phyloP scores from a whole-genome alignment of 2,797 vertebrate genomes.

The Nyctalus aviator region DNA sequence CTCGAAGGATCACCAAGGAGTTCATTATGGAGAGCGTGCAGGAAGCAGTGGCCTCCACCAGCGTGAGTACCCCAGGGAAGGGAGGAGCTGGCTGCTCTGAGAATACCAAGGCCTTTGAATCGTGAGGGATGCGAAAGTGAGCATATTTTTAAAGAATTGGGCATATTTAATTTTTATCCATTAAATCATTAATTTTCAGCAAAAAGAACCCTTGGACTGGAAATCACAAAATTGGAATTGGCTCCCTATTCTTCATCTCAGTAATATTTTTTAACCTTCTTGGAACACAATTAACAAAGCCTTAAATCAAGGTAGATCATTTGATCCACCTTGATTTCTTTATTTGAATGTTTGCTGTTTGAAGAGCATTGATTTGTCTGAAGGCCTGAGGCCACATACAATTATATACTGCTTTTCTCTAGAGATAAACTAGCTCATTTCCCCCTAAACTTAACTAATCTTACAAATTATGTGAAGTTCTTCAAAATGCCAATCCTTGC shows the following conservation, averaged over 20 bases:
- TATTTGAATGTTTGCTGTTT: slow-evolving; percentile 18
- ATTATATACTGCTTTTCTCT: slow-evolving; percentile 22
- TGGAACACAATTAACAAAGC: background rate
- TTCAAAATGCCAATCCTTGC: background rate
- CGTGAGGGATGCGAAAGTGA: background rate
- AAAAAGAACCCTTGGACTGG: background rate
- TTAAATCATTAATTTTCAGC: slow-evolving; percentile 16
- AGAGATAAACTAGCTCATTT: background rate
- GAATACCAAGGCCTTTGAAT: background rate
- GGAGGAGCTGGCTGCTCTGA: background rate
- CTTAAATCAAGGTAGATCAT: slow-evolving; percentile 16
- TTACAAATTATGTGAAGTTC: background rate
- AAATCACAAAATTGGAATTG: slow-evolving; percentile 26
- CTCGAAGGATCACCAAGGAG: slow-evolving; percentile 91
- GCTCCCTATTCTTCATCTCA: background rate
- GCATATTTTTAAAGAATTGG: slow-evolving; percentile 23
- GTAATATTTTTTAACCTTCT: background rate
- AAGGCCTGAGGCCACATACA: background rate
- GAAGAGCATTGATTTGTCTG: background rate
- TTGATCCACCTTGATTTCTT: slow-evolving; percentile 30
- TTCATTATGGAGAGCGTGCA: slow-evolving; percentile 93
- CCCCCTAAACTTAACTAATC: background rate
- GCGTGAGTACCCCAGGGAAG: slow-evolving; percentile 86
- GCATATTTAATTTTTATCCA: background rate
- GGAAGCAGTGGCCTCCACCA: slow-evolving; percentile 91